Conservation (phyloP, 2,888 invertebrate genomes). For the Acanthosepion esculentum region DNA sequence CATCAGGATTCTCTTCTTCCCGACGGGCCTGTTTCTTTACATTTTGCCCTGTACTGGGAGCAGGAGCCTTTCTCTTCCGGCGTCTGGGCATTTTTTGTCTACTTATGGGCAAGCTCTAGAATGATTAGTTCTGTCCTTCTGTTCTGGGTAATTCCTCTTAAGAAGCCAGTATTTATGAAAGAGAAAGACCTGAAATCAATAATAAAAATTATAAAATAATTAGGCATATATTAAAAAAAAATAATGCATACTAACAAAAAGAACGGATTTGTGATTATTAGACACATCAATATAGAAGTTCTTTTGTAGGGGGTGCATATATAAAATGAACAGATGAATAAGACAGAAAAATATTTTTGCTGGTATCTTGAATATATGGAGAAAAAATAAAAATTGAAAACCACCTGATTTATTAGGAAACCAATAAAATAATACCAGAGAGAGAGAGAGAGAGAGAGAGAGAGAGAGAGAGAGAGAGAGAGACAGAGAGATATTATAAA, state of each 20-base stretch:
- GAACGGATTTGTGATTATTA: too few species aligned
- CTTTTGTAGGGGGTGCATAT: too few species aligned
- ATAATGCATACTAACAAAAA: not conserved
- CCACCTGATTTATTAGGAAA: too few species aligned
- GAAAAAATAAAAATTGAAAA: too few species aligned
- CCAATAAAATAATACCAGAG: too few species aligned
- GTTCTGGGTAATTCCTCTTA: not conserved
- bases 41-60: not conserved
- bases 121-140: not conserved
- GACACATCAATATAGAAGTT: too few species aligned
- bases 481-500: too few species aligned
- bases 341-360: too few species aligned
- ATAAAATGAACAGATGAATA: too few species aligned
- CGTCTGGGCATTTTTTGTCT: not conserved
- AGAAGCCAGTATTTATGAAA: not conserved
- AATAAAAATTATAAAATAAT: not conserved
- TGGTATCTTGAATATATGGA: too few species aligned
- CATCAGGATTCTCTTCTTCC: not conserved
- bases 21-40: constrained; percentile 17
- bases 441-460: too few species aligned
- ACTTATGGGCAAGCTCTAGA: not conserved
- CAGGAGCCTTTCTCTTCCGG: not conserved
- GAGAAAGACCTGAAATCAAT: not conserved
- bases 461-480: too few species aligned
- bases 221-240: not conserved